Base-by-base conservation (phyloP, 1,140 invertebrate species). In the Elymnias hypermnestra region DNA sequence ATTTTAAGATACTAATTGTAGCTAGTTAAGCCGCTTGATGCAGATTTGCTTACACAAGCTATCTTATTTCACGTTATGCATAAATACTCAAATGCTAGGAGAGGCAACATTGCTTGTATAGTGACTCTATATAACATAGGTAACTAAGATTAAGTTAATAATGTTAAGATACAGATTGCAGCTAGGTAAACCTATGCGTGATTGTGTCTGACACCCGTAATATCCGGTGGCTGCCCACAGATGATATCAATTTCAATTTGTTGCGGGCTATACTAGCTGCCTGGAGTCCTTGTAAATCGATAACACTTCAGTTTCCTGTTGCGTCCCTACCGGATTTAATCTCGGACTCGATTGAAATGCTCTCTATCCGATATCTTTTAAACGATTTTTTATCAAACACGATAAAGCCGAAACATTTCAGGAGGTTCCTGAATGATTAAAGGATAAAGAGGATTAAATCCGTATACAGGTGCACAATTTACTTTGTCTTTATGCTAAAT, bases 181-280 rank as follows among this genome's bases (percentile, higher is more conserved):
- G 10, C 28, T 38, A 37, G 35, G 15, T 31, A 18, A 31, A 36
- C 40, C 18, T 14, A 37, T 51, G 47, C 47, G 46, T 55, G 53
- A 77, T 83, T 78, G 73, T 59, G 65, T 67, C 64, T 81, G 76
- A 76, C 81, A 82, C 74, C 64, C 64, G 72, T 78, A 82, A 84
- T 84, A 82, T 84, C 81, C 81, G 79, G 70, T 48, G 42, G 63
- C 58, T 74, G 70, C 64, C 75, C 64, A 72, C 60, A 72, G 75
- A 84, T 84, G 66, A 71, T 84, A 82, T 84, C 77, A 78, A 81
- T 78, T 84, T 84, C 77, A 84, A 84, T 81, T 82, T 84, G 77
- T 82, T 77, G 71, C 71, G 72, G 65, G 57, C 62, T 63, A 70
- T 74, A 75, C 69, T 75, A 51, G 62, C 72, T 65, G 70, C 63